Evolutionary conservation across 2,113 vertebrate genomes (phyloP), one percentile per base, ranked within the genome.

Genomic region (Chlorodrepanis virens): DNA sequence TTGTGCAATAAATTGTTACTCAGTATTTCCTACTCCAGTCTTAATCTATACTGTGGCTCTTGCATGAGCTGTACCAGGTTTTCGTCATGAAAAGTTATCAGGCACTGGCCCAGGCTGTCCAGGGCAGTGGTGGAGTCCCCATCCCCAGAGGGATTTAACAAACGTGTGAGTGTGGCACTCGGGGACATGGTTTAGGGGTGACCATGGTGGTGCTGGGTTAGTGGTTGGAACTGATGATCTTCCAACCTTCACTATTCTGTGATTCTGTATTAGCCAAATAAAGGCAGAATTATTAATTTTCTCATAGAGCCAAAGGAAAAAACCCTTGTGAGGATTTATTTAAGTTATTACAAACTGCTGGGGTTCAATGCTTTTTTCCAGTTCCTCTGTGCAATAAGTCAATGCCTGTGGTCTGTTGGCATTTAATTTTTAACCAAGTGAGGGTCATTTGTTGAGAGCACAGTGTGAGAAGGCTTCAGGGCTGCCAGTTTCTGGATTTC

Each of bases 361-460:
- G 19, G 29, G 10, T 40, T 64, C 0, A 0, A 23, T 45, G 37
- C 33, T 79, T 42, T 42, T 42, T 60, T 20, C 7, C n/a, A 23
- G n/a, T 50, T 76, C 37, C 54, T 64, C 37, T 37, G 21, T 40
- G 45, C 1, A 2, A 1, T 21, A 47, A 44, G 22, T 47, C 45
- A 63, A 2, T 31, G 20, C 1, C 0, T 74, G 60, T 42, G 25
- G 10, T 44, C 69, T 86, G 52, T 8, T 75, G 59, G 71, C 17
- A 14, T 61, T 21, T 28, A 9, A 42, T 24, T 70, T 78, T 61
- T 17, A 45, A n/a, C 18, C 0, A 0, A 74, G 35, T 3, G 18
- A 45, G 18, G 40, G 56, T 78, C 39, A 11, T 40, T 82, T 45
- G 20, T 63, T 54, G 24, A 47, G 67, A 75, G 40, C 61, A 28